phyloP scores from a whole-genome alignment of 2,113 vertebrate species.

The Ammospiza caudacuta region DNA sequence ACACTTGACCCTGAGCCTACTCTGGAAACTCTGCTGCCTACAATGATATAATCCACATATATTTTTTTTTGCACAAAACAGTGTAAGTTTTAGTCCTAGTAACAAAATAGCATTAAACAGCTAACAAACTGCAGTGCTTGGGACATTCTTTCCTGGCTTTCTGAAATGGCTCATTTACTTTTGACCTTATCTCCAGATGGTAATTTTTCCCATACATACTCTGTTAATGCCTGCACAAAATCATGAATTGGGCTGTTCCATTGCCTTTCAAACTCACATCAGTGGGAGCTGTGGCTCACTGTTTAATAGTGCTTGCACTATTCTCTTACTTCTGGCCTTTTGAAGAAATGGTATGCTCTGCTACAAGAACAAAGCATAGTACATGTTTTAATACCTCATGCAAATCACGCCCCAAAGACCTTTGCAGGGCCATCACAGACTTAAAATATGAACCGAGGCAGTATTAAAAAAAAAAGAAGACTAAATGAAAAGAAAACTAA shows the following conservation, averaged over 20 bases:
- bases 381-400: background rate
- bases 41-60: conserved; percentile 49
- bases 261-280: background rate
- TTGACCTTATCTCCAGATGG: conserved; percentile 62
- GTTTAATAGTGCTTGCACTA: background rate
- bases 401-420: background rate
- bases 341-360: background rate
- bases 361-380: background rate
- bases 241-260: background rate
- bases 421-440: background rate
- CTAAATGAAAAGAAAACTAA: background rate
- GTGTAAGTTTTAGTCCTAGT: conserved; percentile 35
- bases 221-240: background rate
- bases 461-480: background rate
- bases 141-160: conserved; percentile 59
- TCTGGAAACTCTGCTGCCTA: conserved; percentile 56
- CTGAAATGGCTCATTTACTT: conserved; percentile 60
- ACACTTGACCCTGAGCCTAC: conserved; percentile 46
- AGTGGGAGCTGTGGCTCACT: background rate
- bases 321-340: background rate
- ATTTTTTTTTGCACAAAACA: conserved; percentile 16
- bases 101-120: conserved; percentile 43
- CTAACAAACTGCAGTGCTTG: conserved; percentile 23
- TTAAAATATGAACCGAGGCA: fast-evolving
- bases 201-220: conserved; percentile 32